phyloP scores from a whole-genome alignment of 1,140 invertebrate genomes.

The Macrobrachium rosenbergii region DNA sequence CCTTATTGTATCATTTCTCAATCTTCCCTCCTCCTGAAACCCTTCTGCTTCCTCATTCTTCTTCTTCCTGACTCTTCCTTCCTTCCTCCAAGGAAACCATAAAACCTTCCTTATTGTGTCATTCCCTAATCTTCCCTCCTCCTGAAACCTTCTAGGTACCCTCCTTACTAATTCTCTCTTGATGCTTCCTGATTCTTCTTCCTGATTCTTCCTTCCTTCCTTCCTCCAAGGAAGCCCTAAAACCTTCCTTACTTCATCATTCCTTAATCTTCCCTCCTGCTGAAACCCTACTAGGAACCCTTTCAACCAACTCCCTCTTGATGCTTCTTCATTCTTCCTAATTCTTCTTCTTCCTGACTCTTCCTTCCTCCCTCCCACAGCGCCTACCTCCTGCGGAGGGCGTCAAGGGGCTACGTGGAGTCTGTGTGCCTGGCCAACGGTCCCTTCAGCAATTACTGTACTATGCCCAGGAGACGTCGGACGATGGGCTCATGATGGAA shows the following conservation, averaged over 20 bases:
- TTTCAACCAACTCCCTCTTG: constrained; percentile 6
- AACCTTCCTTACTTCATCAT: no score
- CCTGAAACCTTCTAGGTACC: no score
- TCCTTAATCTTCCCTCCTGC: no score
- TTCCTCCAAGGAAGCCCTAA: no score
- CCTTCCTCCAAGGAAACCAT: not conserved
- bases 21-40: no score
- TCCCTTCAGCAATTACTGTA: constrained; percentile 86
- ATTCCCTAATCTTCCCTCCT: not conserved
- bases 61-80: no score
- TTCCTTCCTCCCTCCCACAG: no score
- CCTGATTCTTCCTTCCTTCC: no score
- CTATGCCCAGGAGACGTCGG: constrained; percentile 85
- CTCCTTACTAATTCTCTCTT: not conserved
- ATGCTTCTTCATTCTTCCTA: not conserved
- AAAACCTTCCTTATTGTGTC: not conserved
- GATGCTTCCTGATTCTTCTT: no score
- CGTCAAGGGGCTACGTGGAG: constrained; percentile 69
- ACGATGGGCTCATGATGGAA: constrained; percentile 89
- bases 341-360: constrained; percentile 69
- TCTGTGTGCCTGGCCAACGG: constrained; percentile 69
- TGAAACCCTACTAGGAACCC: no score
- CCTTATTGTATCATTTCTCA: no score
- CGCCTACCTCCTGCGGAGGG: constrained; percentile 76
- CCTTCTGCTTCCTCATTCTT: no score